Conservation (phyloP, 2,797 vertebrate genomes). For the Graptemys geographica region DNA sequence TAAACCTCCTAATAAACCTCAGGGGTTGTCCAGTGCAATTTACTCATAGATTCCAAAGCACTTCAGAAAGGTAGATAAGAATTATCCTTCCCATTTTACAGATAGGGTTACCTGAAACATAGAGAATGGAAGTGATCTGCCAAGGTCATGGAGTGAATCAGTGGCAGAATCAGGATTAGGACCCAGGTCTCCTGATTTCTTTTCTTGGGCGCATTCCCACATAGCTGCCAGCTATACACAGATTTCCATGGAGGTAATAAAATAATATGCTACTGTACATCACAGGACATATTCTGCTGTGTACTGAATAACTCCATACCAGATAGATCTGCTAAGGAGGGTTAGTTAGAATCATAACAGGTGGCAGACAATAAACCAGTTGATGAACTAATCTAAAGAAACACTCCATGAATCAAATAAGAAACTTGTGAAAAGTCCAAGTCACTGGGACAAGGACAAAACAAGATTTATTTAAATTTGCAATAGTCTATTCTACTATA, state of each 20-base stretch:
- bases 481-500: not conserved
- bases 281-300: not conserved
- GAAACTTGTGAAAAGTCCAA: not conserved
- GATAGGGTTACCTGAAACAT: not conserved
- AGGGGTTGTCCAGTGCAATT: accelerated
- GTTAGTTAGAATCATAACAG: not conserved
- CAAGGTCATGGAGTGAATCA: not conserved
- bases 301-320: not conserved
- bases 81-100: not conserved
- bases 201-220: not conserved
- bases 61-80: not conserved
- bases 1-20: not conserved
- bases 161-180: not conserved
- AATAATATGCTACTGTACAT: not conserved
- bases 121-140: not conserved
- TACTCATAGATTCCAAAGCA: not conserved
- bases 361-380: not conserved
- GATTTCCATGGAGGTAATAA: not conserved
- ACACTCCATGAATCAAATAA: not conserved
- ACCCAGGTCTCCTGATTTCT: not conserved
- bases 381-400: not conserved
- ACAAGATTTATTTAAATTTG: not conserved
- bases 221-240: not conserved
- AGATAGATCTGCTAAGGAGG: not conserved
- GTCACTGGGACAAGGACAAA: not conserved